Conservation (phyloP, 2,888 invertebrate species). For the Odontocolon sp. region DNA sequence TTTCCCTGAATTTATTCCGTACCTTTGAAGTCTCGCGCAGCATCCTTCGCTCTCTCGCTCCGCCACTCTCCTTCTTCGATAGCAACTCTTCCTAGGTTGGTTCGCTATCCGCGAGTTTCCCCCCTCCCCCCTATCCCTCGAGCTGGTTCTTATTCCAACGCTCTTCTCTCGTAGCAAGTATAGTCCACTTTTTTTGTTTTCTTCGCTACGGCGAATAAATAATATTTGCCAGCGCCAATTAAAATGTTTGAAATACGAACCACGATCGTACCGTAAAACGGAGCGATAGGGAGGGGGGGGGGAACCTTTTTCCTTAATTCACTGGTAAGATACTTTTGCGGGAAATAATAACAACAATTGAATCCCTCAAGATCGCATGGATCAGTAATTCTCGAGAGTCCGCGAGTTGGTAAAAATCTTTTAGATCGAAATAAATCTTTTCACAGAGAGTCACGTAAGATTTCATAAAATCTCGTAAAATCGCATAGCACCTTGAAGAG, state of each 20-base stretch:
- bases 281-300: too few species aligned
- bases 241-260: constrained; percentile 55
- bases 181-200: not conserved
- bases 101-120: constrained; percentile 48
- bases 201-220: constrained; percentile 46
- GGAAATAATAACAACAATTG: not conserved
- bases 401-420: constrained; percentile 15
- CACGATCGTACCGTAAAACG: constrained; percentile 25
- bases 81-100: constrained; percentile 14
- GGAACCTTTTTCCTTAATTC: constrained; percentile 7
- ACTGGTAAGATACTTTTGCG: not conserved
- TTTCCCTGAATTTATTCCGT: constrained; percentile 71
- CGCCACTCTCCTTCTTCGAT: not conserved
- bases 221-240: constrained; percentile 59
- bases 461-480: not conserved
- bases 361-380: not conserved
- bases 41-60: constrained; percentile 9
- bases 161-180: too few species aligned
- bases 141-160: not conserved
- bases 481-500: not conserved
- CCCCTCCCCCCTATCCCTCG: not conserved
- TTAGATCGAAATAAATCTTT: constrained; percentile 17
- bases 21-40: constrained; percentile 66
- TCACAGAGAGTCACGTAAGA: constrained; percentile 9
- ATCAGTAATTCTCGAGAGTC: not conserved